Conservation (phyloP, 2,888 invertebrate species). For the Eupeodes luniger region DNA sequence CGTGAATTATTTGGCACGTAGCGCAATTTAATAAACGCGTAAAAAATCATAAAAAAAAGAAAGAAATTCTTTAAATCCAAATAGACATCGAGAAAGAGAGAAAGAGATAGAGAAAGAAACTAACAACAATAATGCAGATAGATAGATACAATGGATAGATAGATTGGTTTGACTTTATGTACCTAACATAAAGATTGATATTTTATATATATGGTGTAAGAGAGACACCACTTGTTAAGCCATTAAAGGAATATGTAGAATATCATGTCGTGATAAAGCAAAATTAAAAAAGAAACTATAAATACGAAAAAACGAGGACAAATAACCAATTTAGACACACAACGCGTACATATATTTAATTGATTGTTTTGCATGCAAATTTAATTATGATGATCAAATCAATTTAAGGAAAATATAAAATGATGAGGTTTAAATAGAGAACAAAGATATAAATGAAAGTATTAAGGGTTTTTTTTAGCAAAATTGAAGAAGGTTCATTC, state of each 20-base stretch:
- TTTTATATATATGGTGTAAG: conserved; percentile 21
- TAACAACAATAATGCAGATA: not conserved
- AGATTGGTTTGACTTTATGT: conserved; percentile 34
- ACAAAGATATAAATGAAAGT: too few relatives aligned
- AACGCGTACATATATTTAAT: conserved; percentile 6
- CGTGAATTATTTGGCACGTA: conserved; percentile 36
- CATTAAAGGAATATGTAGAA: conserved; percentile 66
- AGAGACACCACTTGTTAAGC: conserved; percentile 54
- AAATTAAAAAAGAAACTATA: not conserved
- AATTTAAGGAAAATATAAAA: conserved; percentile 9
- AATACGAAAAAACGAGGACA: conserved; percentile 39
- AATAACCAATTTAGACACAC: conserved; percentile 42
- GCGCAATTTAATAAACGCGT: conserved; percentile 38
- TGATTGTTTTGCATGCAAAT: conserved; percentile 71
- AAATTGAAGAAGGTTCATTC: too few relatives aligned
- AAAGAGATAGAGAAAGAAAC: not conserved
- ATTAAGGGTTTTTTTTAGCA: too few relatives aligned
- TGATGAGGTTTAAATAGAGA: not conserved
- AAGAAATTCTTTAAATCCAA: conserved; percentile 44
- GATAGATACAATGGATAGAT: not conserved
- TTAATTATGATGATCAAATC: conserved; percentile 60
- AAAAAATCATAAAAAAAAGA: conserved; percentile 35
- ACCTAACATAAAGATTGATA: conserved; percentile 1
- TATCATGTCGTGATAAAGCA: conserved; percentile 46
- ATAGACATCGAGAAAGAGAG: not conserved